Conservation (phyloP, 2,888 invertebrate species). For the Polydrusus tereticollis region DNA sequence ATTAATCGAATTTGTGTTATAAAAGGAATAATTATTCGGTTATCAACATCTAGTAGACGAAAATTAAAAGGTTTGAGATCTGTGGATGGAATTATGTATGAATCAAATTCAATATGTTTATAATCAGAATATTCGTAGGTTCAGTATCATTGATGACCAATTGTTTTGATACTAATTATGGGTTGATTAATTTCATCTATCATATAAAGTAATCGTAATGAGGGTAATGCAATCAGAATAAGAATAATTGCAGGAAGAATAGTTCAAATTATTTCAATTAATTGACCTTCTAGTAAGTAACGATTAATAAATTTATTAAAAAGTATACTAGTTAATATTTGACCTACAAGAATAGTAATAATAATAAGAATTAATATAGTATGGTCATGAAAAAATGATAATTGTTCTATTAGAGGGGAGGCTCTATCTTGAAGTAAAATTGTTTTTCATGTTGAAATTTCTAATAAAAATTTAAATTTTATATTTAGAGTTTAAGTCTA, state of each 20-base stretch:
- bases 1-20: conserved; percentile 75
- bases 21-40: conserved; percentile 72
- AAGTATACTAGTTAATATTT: conserved; percentile 71
- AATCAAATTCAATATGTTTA: conserved; percentile 71
- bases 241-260: conserved; percentile 73
- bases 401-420: conserved; percentile 77
- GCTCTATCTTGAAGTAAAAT: conserved; percentile 73
- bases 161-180: conserved; percentile 72
- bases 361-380: conserved; percentile 73
- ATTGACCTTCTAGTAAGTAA: conserved; percentile 72
- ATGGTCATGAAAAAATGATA: conserved; percentile 76
- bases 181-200: conserved; percentile 75
- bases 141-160: conserved; percentile 71
- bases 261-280: conserved; percentile 77
- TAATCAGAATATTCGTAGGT: conserved; percentile 77
- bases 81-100: conserved; percentile 71
- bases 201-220: conserved; percentile 72
- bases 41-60: conserved; percentile 76
- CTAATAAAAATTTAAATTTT: conserved; percentile 75
- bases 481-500: conserved; percentile 78
- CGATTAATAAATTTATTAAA: conserved; percentile 73
- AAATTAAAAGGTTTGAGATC: conserved; percentile 67
- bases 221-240: conserved; percentile 73
- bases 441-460: conserved; percentile 73
- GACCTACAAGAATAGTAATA: conserved; percentile 73